Conservation (phyloP, 1,140 invertebrate species). For the Diachasma alloeum region DNA sequence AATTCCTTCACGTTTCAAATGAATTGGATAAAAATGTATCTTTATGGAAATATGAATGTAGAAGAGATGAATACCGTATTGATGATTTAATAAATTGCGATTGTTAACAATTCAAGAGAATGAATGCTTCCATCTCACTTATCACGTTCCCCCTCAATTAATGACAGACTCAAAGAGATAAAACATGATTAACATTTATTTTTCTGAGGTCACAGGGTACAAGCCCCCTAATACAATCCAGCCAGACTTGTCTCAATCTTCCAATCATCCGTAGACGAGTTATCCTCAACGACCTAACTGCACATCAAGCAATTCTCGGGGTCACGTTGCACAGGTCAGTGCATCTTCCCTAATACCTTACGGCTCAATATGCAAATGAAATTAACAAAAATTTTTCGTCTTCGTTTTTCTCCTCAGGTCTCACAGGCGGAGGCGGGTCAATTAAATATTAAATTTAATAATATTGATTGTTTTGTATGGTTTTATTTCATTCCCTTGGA, state of each 20-base stretch:
- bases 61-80: too few species aligned
- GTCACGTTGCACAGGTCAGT: conserved; percentile 55
- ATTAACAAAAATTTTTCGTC: background rate
- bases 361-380: background rate
- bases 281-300: conserved; percentile 58
- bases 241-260: conserved; percentile 51
- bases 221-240: conserved; percentile 55
- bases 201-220: conserved; percentile 54
- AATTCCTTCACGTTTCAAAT: too few species aligned
- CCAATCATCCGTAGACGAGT: conserved; percentile 50
- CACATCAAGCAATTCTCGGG: conserved; percentile 48
- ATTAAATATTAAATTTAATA: background rate
- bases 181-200: background rate
- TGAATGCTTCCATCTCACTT: background rate
- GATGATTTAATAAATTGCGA: too few species aligned
- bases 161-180: background rate
- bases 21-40: too few species aligned
- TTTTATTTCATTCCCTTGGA: too few species aligned
- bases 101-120: too few species aligned
- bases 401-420: conserved; percentile 34
- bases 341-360: background rate
- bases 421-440: conserved; percentile 44
- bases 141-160: background rate
- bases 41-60: too few species aligned
- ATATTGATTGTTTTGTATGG: too few species aligned